Percentiles rank a stretch among this genome's conserved stretches.
Conservation (phyloP, 2,888 invertebrate species). For the Polydesmus complanatus region DNA sequence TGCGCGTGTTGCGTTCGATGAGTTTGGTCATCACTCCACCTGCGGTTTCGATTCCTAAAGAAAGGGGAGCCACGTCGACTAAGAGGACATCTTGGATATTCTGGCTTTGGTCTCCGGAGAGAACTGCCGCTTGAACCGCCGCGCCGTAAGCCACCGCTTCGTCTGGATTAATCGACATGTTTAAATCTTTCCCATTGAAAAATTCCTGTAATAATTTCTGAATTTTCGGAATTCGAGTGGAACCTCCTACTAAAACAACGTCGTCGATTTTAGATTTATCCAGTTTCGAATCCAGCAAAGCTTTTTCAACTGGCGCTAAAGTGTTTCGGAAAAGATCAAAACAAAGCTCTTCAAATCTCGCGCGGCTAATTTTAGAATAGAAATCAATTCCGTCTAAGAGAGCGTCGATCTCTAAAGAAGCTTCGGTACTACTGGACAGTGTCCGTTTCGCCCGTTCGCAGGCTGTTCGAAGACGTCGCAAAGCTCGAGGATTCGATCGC, state of each 20-base stretch:
- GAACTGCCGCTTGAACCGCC: neutral
- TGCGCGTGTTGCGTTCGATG: slow-evolving; percentile 67
- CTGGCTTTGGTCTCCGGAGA: neutral
- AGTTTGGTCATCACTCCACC: slow-evolving; percentile 62
- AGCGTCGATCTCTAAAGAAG: slow-evolving; percentile 95
- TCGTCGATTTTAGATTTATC: neutral
- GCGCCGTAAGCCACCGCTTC: slow-evolving; percentile 6
- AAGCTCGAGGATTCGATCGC: slow-evolving; percentile 78
- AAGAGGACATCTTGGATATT: slow-evolving; percentile 59
- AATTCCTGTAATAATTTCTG: slow-evolving; percentile 30
- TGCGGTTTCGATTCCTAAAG: slow-evolving; percentile 44
- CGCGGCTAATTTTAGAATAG: slow-evolving; percentile 69
- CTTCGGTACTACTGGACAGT: slow-evolving; percentile 71
- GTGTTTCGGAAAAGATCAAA: slow-evolving; percentile 41
- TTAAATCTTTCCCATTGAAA: slow-evolving; percentile 46
- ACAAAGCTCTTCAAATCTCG: slow-evolving; percentile 82
- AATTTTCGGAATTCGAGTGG: slow-evolving; percentile 24
- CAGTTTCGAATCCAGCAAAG: neutral
- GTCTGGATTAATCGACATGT: slow-evolving; percentile 12
- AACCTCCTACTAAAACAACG: slow-evolving; percentile 5
- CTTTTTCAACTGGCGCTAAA: neutral
- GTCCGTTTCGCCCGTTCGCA: slow-evolving; percentile 60
- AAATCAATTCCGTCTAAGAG: slow-evolving; percentile 97
- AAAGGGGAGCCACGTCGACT: slow-evolving; percentile 58
- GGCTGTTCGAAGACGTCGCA: slow-evolving; percentile 88